Evolutionary conservation across 2,113 vertebrate genomes (phyloP).

Genomic region (Serinus canaria): DNA sequence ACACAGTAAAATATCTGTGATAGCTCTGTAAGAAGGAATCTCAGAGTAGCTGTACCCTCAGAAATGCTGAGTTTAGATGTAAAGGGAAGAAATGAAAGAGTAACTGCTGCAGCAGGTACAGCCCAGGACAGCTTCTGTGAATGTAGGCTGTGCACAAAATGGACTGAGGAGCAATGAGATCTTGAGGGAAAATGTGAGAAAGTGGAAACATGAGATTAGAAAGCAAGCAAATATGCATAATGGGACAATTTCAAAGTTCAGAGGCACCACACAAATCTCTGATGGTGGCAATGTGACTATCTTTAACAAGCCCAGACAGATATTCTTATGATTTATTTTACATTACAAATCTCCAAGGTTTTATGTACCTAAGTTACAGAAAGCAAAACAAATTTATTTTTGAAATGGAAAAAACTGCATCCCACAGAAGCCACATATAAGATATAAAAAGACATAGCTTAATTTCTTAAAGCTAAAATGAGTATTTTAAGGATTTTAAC

Average conservation of each 20-base stretch:
- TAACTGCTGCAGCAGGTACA: background rate
- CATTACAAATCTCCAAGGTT: background rate
- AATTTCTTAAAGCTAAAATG: background rate
- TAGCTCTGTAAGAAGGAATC: background rate
- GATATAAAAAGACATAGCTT: background rate
- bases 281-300: background rate
- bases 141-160: background rate
- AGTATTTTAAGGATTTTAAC: background rate
- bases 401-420: background rate
- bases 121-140: background rate
- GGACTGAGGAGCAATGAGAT: background rate
- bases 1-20: background rate
- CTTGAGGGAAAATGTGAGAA: background rate
- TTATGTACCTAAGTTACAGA: background rate
- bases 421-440: background rate
- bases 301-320: background rate
- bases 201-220: background rate
- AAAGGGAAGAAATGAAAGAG: background rate
- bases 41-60: background rate
- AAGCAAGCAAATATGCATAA: background rate
- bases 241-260: background rate
- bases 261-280: background rate
- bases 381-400: background rate
- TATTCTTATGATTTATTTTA: background rate
- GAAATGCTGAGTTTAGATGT: background rate